Evolutionary conservation across 2,888 invertebrate species (phyloP), one percentile per base, ranked within the genome.

Genomic region (Microctonus brassicae): DNA sequence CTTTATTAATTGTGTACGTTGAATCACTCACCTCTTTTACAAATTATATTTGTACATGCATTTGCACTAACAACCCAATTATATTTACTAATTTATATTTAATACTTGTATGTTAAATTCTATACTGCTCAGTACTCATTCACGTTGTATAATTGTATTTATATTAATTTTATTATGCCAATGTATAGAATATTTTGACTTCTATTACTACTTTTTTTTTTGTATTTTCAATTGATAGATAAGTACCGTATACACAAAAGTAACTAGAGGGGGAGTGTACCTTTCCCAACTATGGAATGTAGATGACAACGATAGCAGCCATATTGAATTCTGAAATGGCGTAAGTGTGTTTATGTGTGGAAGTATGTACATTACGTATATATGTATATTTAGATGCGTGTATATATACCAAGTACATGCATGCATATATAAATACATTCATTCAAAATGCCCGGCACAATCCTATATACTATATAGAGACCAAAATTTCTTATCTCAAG

Each of bases 261-360:
- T 24, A 39, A 61, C 34, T 9, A 34, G 9, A 53, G 53, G 61
- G 52, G 61, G 64, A 52, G 36, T 36, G 29, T 52, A 61, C 70
- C 70, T 70, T 70, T 70, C 65, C 61, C 70, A 70, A 65, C 58
- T 70, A 42, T 70, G 70, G 70, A 70, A 70, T 70, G 58, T 60
- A 7, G 63, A 62, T 69, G 65, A 66, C 60, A 60, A 70, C 64
- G 57, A 17, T 24, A 33, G 22, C 24, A 11, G 65, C 65, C 65
- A 65, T 65, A 34, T 65, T 65, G 65, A 53, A 65, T 47, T 34
- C 53, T 58, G 33, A 36, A 34, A 33, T 53, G 17, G 34, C 33
- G 33, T 64, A 52, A 33, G 20, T 29, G n/a, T 13, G 17, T 13
- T 6, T 22, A n/a, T 42, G n/a, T 26, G 42, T 42, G 60, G 2